phyloP scores from a whole-genome alignment of 2,888 invertebrate species.

The Zaprionus bogoriensis region DNA sequence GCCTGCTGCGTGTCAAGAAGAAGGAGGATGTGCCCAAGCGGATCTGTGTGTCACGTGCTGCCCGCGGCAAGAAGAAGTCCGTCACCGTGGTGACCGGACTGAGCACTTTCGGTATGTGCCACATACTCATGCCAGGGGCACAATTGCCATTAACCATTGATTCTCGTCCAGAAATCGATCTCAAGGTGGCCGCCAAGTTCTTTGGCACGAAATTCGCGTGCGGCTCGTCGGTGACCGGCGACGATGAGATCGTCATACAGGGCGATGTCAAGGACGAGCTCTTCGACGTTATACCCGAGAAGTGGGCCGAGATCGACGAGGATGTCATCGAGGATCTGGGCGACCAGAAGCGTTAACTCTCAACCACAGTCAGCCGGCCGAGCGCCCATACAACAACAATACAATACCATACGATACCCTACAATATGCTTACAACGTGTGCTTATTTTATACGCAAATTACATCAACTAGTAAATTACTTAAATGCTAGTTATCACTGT shows the following conservation, averaged over 20 bases:
- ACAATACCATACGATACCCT: too few species aligned
- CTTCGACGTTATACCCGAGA: conserved; percentile 98
- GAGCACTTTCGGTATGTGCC: conserved; percentile 95
- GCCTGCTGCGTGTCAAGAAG: conserved; percentile 96
- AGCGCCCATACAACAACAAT: background rate
- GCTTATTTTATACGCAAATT: conserved; percentile 68
- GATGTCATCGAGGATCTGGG: conserved; percentile 96
- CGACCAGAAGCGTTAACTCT: conserved; percentile 92
- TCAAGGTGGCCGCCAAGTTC: conserved; percentile 98
- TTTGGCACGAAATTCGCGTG: conserved; percentile 99
- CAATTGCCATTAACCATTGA: background rate
- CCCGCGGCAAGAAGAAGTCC: conserved; percentile 98
- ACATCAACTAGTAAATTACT: conserved; percentile 63
- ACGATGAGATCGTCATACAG: conserved; percentile 99
- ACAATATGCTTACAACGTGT: conserved; percentile 29
- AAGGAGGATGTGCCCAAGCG: conserved; percentile 94
- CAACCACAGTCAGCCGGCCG: background rate
- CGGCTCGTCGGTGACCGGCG: conserved; percentile 99
- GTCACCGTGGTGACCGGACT: conserved; percentile 98
- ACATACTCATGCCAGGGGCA: too few species aligned
- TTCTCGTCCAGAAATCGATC: conserved; percentile 91
- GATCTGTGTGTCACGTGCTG: conserved; percentile 93
- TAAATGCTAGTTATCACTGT: conserved; percentile 14
- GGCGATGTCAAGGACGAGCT: conserved; percentile 99
- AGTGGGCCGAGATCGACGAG: conserved; percentile 98